Conservation (phyloP, 2,888 invertebrate species). For the Epiblema foenella region DNA sequence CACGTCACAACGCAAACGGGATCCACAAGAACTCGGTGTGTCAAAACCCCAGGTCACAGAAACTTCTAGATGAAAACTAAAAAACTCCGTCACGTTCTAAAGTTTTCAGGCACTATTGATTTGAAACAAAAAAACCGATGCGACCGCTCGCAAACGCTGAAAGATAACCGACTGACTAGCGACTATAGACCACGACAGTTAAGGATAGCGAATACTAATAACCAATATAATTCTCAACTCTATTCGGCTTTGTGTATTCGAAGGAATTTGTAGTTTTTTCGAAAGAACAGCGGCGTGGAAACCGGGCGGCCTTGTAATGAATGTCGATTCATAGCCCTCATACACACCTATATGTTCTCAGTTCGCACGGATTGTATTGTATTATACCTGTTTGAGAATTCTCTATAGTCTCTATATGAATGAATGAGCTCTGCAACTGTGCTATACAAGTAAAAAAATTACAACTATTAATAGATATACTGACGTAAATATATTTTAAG, state of each 20-base stretch:
- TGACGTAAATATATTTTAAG: not conserved
- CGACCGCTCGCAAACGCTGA: conserved; percentile 57
- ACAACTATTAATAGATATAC: not conserved
- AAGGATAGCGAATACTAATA: conserved; percentile 39
- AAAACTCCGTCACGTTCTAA: conserved; percentile 30
- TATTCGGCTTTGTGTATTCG: conserved; percentile 48
- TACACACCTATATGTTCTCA: conserved; percentile 52
- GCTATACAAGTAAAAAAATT: conserved; percentile 39
- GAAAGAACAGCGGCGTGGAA: conserved; percentile 43
- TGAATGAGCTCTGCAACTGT: conserved; percentile 52
- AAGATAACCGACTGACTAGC: conserved; percentile 55
- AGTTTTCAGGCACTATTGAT: conserved; percentile 34
- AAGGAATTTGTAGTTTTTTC: conserved; percentile 43
- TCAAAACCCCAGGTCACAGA: conserved; percentile 12
- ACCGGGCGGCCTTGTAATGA: conserved; percentile 54
- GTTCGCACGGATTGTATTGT: conserved; percentile 64
- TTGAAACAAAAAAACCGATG: conserved; percentile 54
- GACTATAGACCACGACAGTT: conserved; percentile 34
- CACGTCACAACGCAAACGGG: conserved; percentile 31
- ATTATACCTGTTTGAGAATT: conserved; percentile 61
- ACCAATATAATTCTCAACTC: conserved; percentile 49
- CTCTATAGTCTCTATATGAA: conserved; percentile 57
- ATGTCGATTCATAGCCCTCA: conserved; percentile 59
- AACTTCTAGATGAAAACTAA: conserved; percentile 22
- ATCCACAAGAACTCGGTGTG: conserved; percentile 7